These are phyloP conservation scores for Rutpela maculata DNA, from an alignment of 2,888 invertebrate species.

Conservation along the genomic window DNA sequence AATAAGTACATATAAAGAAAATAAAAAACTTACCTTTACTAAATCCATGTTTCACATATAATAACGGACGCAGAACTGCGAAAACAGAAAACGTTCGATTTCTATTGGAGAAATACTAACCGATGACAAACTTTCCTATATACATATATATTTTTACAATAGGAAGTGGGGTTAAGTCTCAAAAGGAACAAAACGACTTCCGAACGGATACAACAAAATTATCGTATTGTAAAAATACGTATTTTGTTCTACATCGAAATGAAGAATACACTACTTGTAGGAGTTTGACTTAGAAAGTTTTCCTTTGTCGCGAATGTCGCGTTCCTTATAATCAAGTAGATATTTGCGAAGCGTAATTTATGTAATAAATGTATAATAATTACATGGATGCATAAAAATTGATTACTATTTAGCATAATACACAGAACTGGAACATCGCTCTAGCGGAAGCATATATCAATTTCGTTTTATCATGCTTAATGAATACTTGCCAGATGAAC, in stretches of 20 bases:
- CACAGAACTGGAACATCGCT: too few relatives aligned
- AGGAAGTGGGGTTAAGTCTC: conserved; percentile 29
- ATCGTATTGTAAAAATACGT: background rate
- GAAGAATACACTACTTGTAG: background rate
- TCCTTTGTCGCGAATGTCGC: background rate
- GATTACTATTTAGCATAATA: too few relatives aligned
- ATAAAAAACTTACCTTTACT: conserved; percentile 27
- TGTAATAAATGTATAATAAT: background rate
- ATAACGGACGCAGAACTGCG: background rate
- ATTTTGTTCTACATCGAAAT: conserved; percentile 23
- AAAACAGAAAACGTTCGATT: conserved; percentile 26
- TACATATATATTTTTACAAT: conserved; percentile 36
- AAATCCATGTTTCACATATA: conserved; percentile 9
- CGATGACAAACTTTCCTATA: conserved; percentile 23
- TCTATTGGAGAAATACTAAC: conserved; percentile 38
- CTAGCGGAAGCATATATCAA: too few relatives aligned
- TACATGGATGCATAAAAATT: too few relatives aligned
- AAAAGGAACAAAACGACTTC: conserved; percentile 35
- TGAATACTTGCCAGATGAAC: too few relatives aligned
- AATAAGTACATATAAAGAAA: background rate
- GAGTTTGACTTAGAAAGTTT: conserved; percentile 16
- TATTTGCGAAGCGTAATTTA: background rate
- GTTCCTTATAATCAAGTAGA: background rate
- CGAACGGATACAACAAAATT: conserved; percentile 25
- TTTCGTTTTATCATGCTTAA: too few relatives aligned